Evolutionary conservation across 1,140 invertebrate species (phyloP).

Genomic region (Zaprionus camerounensis): DNA sequence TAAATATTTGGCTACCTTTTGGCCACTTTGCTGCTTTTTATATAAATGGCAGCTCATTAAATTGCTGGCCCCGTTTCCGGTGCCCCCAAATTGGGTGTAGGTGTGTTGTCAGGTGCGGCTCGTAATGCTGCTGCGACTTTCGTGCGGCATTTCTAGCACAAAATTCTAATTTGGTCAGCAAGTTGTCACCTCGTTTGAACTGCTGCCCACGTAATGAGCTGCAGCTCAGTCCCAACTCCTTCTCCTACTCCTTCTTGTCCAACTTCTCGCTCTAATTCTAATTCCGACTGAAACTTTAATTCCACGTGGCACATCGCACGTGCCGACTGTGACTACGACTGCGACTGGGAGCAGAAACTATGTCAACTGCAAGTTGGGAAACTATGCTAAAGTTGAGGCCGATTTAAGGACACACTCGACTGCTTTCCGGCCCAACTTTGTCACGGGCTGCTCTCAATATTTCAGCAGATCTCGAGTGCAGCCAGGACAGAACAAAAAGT

Average conservation of each 20-base stretch:
- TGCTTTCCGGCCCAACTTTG: conserved; percentile 48
- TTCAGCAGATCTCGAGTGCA: conserved; percentile 42
- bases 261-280: conserved; percentile 8
- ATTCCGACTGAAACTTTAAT: conserved; percentile 15
- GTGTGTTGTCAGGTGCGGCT: conserved; percentile 24
- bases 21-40: conserved; percentile 55
- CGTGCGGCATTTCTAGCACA: conserved; percentile 34
- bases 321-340: conserved; percentile 32
- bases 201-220: conserved; percentile 78
- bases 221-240: conserved; percentile 52
- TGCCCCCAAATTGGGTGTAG: conserved; percentile 46
- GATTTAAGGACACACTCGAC: conserved; percentile 67
- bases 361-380: conserved; percentile 58
- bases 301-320: conserved; percentile 64
- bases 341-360: conserved; percentile 45
- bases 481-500: conserved; percentile 51
- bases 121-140: conserved; percentile 39
- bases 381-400: conserved; percentile 71
- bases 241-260: not conserved
- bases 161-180: conserved; percentile 72
- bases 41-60: conserved; percentile 83
- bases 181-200: conserved; percentile 69
- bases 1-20: conserved; percentile 78
- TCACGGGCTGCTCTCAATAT: conserved; percentile 44
- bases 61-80: conserved; percentile 72